phyloP scores from a whole-genome alignment of 2,888 invertebrate genomes.

The Dolichomitus sp. region DNA sequence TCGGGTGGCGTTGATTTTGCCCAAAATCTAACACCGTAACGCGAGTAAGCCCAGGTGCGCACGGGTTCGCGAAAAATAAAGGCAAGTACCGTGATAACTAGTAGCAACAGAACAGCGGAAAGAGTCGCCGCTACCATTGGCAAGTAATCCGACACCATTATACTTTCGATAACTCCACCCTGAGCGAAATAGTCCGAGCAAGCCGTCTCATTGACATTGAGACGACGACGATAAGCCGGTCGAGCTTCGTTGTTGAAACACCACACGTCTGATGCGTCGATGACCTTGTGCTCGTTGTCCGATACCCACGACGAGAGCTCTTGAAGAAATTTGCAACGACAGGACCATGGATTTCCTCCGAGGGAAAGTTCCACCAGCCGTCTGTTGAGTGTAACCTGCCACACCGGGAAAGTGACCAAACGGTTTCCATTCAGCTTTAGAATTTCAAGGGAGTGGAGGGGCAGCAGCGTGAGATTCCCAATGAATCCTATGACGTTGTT shows the following conservation, averaged over 20 bases:
- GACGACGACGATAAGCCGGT: constrained; percentile 92
- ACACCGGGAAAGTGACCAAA: constrained; percentile 93
- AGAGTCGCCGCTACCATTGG: constrained; percentile 94
- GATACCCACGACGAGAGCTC: constrained; percentile 94
- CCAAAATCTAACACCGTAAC: constrained; percentile 94
- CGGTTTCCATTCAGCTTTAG: constrained; percentile 95
- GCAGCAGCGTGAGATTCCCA: constrained; percentile 93
- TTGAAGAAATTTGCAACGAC: constrained; percentile 95
- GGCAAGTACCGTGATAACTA: constrained; percentile 92
- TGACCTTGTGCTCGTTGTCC: constrained; percentile 93
- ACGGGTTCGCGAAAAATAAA: constrained; percentile 95
- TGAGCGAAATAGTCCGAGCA: constrained; percentile 96
- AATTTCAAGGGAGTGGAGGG: constrained; percentile 92
- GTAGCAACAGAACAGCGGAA: constrained; percentile 92
- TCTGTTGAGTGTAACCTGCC: constrained; percentile 90
- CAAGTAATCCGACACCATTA: constrained; percentile 94
- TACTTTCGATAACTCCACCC: constrained; percentile 93
- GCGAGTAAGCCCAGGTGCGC: constrained; percentile 95
- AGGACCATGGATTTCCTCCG: constrained; percentile 96
- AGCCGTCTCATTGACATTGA: constrained; percentile 94
- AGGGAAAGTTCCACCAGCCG: constrained; percentile 92
- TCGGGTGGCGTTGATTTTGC: constrained; percentile 91
- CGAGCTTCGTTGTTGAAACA: constrained; percentile 93
- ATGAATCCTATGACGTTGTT: constrained; percentile 94
- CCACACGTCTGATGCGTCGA: constrained; percentile 93